phyloP scores from a whole-genome alignment of 2,888 invertebrate genomes.

The Tribolium freemani region DNA sequence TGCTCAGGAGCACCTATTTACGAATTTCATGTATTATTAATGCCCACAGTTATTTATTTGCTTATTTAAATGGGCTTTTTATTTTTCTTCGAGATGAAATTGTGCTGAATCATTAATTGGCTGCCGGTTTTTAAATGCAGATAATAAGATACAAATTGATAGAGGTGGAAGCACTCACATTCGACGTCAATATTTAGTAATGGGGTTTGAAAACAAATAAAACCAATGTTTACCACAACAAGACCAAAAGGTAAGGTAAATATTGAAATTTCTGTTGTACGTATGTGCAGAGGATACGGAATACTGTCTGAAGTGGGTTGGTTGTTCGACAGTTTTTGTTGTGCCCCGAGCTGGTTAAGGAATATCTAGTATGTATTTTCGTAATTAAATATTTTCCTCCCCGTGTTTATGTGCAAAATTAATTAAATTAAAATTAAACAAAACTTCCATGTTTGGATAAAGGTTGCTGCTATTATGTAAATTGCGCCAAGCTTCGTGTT shows the following conservation, averaged over 20 bases:
- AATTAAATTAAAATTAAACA: constrained; percentile 40
- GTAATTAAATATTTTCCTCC: constrained; percentile 37
- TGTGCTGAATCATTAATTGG: constrained; percentile 41
- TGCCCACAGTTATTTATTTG: constrained; percentile 43
- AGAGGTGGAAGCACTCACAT: constrained; percentile 40
- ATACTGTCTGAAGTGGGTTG: constrained; percentile 28
- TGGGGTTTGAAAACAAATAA: constrained; percentile 49
- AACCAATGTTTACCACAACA: constrained; percentile 48
- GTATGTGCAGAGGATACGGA: constrained; percentile 27
- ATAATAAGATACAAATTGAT: constrained; percentile 43
- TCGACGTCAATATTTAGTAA: constrained; percentile 50
- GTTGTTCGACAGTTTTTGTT: constrained; percentile 26
- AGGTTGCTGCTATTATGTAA: constrained; percentile 29
- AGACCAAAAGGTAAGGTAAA: constrained; percentile 46
- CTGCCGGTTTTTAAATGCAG: constrained; percentile 36
- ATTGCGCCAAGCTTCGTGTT: constrained; percentile 7
- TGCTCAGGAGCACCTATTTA: constrained; percentile 25
- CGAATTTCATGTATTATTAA: constrained; percentile 38
- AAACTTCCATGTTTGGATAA: constrained; percentile 37
- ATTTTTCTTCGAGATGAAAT: constrained; percentile 21
- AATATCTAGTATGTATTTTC: constrained; percentile 29
- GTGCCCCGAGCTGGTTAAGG: constrained; percentile 12
- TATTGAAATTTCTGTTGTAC: constrained; percentile 38
- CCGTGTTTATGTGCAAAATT: constrained; percentile 29
- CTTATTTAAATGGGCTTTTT: constrained; percentile 39